phyloP scores from a whole-genome alignment of 2,113 vertebrate genomes.

The Hystrix brachyura region DNA sequence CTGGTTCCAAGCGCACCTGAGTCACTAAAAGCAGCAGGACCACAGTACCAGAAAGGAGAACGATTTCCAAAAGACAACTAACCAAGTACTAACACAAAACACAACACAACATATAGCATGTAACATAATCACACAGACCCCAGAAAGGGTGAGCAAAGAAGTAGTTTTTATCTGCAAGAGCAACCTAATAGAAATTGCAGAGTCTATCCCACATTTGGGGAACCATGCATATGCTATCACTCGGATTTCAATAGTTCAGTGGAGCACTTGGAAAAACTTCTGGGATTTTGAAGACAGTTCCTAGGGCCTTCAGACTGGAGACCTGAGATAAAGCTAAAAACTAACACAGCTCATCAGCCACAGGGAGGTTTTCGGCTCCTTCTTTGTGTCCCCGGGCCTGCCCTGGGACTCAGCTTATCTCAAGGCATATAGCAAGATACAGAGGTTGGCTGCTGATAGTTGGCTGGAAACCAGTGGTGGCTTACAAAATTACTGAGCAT shows the following conservation, averaged over 20 bases:
- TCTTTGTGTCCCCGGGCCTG: neutral
- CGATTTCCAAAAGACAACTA: neutral
- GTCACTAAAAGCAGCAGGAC: neutral
- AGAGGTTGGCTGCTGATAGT: neutral
- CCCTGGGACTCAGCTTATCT: neutral
- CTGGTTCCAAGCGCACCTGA: neutral
- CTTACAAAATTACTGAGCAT: neutral
- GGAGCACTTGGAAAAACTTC: neutral
- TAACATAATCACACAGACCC: neutral
- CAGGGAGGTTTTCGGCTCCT: neutral
- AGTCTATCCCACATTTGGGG: neutral
- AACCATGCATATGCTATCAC: neutral
- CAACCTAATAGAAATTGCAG: neutral
- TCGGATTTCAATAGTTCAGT: neutral
- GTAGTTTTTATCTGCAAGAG: neutral
- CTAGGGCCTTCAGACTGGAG: neutral
- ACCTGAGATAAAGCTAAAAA: neutral
- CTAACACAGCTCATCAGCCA: neutral
- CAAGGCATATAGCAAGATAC: neutral
- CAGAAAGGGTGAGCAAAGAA: neutral
- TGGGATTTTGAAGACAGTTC: neutral
- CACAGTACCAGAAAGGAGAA: neutral
- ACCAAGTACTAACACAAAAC: neutral
- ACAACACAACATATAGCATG: neutral
- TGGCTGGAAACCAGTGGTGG: neutral